Conservation (phyloP, 2,888 invertebrate genomes). For the Philonicus albiceps region DNA sequence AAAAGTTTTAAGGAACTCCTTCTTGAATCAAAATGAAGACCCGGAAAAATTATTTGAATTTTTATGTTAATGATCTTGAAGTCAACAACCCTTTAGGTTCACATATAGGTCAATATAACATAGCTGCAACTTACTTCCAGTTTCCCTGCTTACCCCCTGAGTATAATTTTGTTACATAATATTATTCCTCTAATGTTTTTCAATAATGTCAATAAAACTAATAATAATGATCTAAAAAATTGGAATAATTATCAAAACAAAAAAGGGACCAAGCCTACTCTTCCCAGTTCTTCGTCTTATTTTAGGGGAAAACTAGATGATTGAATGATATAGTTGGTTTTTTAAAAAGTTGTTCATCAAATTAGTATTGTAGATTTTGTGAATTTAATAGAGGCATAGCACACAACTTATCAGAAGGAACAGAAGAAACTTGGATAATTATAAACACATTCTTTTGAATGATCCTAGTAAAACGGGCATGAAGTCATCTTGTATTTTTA, state of each 20-base stretch:
- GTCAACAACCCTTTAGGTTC: neutral
- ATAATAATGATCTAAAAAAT: constrained; percentile 18
- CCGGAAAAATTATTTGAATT: no score
- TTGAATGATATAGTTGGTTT: constrained; percentile 34
- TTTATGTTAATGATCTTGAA: constrained; percentile 17
- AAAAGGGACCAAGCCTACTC: neutral
- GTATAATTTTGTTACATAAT: neutral
- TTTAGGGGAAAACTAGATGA: constrained; percentile 21
- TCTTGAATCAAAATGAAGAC: no score
- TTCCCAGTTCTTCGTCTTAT: constrained; percentile 28
- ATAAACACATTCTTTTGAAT: neutral
- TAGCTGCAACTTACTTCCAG: constrained; percentile 13
- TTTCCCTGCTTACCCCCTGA: neutral
- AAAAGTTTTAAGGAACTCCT: no score
- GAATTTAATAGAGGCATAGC: neutral
- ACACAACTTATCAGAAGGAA: neutral
- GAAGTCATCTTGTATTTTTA: constrained; percentile 28
- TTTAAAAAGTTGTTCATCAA: constrained; percentile 33
- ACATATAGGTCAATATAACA: neutral
- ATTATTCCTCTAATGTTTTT: neutral
- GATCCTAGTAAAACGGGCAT: neutral
- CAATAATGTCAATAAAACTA: neutral
- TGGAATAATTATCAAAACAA: constrained; percentile 3
- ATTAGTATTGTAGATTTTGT: constrained; percentile 42
- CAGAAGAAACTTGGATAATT: neutral